Conservation (phyloP, 2,113 vertebrate genomes). For the Morone saxatilis region DNA sequence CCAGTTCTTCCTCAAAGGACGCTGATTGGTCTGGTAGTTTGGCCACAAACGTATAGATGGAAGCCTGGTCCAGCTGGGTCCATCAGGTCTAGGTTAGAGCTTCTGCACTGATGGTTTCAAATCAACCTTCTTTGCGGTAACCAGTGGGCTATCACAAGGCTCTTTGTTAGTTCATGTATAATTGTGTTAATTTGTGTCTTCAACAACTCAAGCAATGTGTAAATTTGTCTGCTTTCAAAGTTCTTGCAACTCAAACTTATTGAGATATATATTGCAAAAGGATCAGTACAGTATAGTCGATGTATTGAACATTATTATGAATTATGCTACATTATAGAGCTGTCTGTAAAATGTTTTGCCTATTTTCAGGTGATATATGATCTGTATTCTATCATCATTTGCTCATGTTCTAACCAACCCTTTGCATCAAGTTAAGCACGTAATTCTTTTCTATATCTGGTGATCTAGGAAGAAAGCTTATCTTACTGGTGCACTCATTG, state of each 20-base stretch:
- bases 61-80: no score
- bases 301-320: neutral
- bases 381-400: neutral
- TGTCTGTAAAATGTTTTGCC: neutral
- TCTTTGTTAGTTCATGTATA: no score
- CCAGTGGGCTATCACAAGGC: neutral
- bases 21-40: no score
- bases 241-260: no score
- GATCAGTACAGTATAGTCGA: neutral
- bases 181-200: no score
- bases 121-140: neutral
- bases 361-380: neutral
- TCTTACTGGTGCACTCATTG: neutral
- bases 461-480: neutral
- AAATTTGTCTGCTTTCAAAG: no score
- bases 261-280: neutral
- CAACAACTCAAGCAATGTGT: no score
- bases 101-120: neutral
- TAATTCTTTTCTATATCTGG: neutral
- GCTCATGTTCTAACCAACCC: neutral
- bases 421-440: neutral
- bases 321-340: neutral
- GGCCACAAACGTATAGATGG: no score
- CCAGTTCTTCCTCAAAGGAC: no score
- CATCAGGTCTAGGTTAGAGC: no score